Base-by-base conservation (phyloP, 2,797 vertebrate genomes). In the Limosa lapponica region DNA sequence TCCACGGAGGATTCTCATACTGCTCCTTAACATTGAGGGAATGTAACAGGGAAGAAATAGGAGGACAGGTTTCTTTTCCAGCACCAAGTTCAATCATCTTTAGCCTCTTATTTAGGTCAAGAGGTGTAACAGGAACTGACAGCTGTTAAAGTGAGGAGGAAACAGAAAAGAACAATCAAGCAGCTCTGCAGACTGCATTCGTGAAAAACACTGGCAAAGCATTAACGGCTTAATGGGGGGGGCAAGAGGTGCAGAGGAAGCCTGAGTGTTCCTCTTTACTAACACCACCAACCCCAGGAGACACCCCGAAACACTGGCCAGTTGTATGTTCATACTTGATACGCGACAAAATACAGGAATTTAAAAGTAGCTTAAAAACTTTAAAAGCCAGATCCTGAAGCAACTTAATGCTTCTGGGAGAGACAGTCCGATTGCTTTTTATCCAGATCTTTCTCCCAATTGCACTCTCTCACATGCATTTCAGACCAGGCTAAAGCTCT, bases 81-180 rank as follows among this genome's bases (percentile, higher is more conserved):
- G 97, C 97, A 97, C 97, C 96, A 87, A 65, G 36, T 94, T 95
- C 95, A 87, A 74, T 70, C 52, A 72, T 89, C 72, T 62, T 90
- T 71, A 77, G 86, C 90, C 88, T 94, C 89, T 96, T 96, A 83
- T 36, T 73, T 94, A 89, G 93, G 79, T 93, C 57, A 88, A 94
- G 37, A 89, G 94, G 86, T 96, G 93, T 79, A 95, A 94, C 82
- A 96, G 94, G 97, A 97, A 97, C 94, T 97, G 96, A 93, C 96
- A 96, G 93, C 94, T 94, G 87, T 86, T 90, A n/a, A 78, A 95
- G 87, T 17, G 22, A 48, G 39, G 86, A 93, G 55, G 44, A 66
- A 86, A 87, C 46, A 78, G 73, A 65, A 67, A 37, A 92, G 57
- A 90, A 90, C 7, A 86, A 89, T n/a, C 91, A 84, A 89, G 67